Conservation (phyloP, 2,797 vertebrate genomes). For the Clamator glandarius region DNA sequence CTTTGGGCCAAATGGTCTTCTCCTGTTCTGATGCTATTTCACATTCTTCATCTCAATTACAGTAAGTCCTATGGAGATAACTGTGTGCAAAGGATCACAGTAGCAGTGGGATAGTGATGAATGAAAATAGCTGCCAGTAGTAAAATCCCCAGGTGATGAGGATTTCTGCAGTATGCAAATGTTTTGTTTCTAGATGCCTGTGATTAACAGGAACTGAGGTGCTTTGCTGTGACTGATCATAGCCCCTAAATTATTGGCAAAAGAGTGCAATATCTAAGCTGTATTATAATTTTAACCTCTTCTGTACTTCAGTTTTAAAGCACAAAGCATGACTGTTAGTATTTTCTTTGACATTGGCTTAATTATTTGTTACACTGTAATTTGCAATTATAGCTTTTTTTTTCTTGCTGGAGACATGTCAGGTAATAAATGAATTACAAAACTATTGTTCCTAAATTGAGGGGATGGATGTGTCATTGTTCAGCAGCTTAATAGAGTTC, state of each 20-base stretch:
- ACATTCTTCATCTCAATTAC: conserved; percentile 19
- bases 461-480: not conserved
- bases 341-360: not conserved
- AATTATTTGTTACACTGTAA: not conserved
- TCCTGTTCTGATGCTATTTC: not conserved
- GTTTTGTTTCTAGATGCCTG: not conserved
- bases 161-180: not conserved
- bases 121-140: not conserved
- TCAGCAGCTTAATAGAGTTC: not conserved
- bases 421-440: not conserved
- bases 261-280: not conserved
- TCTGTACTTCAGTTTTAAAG: not conserved
- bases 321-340: not conserved
- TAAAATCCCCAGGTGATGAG: conserved; percentile 9
- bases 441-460: not conserved
- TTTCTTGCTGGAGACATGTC: not conserved
- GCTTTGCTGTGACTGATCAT: not conserved
- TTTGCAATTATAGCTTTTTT: not conserved
- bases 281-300: not conserved
- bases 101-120: not conserved
- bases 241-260: not conserved
- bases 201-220: not conserved
- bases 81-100: not conserved
- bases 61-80: conserved; percentile 9
- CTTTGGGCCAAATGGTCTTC: not conserved